These are phyloP conservation scores for Haliclystus octoradiatus DNA, from an alignment of 30 jellyfish, hydroid and myxozoan genomes.

Conservation along the genomic window DNA sequence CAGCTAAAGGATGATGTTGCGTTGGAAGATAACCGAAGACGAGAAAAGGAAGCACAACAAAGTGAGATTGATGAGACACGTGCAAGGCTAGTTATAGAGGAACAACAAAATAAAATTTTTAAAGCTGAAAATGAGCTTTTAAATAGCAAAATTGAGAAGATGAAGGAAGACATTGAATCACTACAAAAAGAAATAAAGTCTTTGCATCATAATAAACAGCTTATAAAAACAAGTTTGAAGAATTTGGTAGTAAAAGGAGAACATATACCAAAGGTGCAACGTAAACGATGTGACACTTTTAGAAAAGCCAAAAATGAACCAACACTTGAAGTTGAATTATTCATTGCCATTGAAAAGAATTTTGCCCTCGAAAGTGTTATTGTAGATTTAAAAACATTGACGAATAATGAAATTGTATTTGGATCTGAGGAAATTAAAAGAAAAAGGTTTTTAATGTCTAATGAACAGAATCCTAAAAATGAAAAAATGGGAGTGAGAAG, in stretches of 20 bases:
- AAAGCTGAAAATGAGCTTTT: not conserved
- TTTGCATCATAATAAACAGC: constrained; percentile 7
- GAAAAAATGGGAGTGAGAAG: not conserved
- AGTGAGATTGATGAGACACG: not conserved
- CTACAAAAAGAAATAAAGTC: constrained; percentile 9
- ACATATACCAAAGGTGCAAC: not conserved
- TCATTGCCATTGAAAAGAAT: constrained; percentile 66
- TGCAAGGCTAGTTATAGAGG: not conserved
- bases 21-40: not conserved
- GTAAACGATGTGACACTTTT: not conserved
- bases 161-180: not conserved
- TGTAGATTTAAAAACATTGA: constrained; percentile 23
- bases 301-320: constrained; percentile 26
- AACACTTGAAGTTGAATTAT: constrained; percentile 73
- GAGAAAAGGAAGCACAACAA: too few relatives aligned
- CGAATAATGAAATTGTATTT: not conserved
- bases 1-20: not conserved
- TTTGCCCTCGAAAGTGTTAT: constrained; percentile 62
- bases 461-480: not conserved
- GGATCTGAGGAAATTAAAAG: not conserved
- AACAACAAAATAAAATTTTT: not conserved
- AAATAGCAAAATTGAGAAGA: not conserved
- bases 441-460: not conserved
- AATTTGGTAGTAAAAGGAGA: not conserved
- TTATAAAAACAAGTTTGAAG: not conserved